phyloP scores from a whole-genome alignment of 1,140 invertebrate species.

The Drosophila ironensis region DNA sequence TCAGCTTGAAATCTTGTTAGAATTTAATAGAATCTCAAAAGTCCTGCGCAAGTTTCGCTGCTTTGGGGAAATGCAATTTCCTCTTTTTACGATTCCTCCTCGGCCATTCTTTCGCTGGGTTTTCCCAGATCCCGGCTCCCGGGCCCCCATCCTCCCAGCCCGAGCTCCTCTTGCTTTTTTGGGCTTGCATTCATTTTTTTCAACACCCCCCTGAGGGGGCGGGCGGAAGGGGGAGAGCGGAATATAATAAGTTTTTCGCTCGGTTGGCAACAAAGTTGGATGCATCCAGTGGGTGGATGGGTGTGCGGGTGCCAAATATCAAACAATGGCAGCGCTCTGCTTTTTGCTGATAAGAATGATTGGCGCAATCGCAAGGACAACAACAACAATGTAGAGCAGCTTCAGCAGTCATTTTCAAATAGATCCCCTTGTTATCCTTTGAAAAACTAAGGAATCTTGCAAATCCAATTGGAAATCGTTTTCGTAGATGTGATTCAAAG shows the following conservation, averaged over 20 bases:
- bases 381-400: conserved; percentile 38
- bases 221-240: conserved; percentile 5
- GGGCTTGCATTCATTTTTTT: conserved; percentile 48
- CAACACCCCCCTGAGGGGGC: too few relatives aligned
- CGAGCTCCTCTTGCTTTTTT: conserved; percentile 51
- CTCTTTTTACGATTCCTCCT: conserved; percentile 70
- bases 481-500: too few relatives aligned
- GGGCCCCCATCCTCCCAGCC: conserved; percentile 29
- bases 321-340: conserved; percentile 33
- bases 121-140: too few relatives aligned
- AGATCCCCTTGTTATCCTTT: too few relatives aligned
- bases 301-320: conserved; percentile 41
- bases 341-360: conserved; percentile 76
- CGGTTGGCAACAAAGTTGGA: conserved; percentile 69
- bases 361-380: conserved; percentile 50
- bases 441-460: conserved; percentile 7
- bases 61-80: conserved; percentile 76
- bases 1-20: conserved; percentile 78
- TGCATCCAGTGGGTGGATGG: too few relatives aligned
- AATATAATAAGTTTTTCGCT: conserved; percentile 66
- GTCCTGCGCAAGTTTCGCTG: conserved; percentile 74
- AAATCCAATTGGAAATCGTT: conserved; percentile 45
- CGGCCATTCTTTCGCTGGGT: conserved; percentile 41
- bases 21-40: conserved; percentile 79
- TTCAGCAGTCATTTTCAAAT: neutral